Conservation (phyloP, 2,113 vertebrate species). For the Coracopsis vasa region DNA sequence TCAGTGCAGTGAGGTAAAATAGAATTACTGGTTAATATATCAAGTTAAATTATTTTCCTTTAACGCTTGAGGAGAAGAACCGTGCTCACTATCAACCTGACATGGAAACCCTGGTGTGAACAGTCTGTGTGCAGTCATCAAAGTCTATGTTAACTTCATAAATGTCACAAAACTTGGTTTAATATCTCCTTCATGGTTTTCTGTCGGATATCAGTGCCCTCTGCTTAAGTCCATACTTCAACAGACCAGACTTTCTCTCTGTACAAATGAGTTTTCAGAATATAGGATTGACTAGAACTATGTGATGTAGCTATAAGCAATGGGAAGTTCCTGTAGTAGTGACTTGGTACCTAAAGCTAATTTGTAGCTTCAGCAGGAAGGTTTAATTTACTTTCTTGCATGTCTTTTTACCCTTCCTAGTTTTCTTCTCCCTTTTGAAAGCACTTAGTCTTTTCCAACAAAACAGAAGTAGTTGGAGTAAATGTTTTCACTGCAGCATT, state of each 20-base stretch:
- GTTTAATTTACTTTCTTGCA: neutral
- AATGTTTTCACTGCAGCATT: neutral
- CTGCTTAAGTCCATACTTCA: fast-evolving
- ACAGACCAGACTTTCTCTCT: too few relatives aligned
- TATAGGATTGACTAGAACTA: fast-evolving
- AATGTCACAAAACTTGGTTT: neutral
- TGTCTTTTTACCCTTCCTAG: neutral
- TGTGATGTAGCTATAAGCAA: neutral
- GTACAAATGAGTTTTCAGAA: fast-evolving
- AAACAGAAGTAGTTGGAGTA: neutral
- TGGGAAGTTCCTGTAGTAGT: neutral
- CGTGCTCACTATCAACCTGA: neutral
- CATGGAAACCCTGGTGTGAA: fast-evolving
- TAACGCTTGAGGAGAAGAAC: neutral
- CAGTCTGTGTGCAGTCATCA: neutral
- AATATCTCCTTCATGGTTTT: neutral
- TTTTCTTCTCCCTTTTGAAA: neutral
- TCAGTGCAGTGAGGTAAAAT: neutral
- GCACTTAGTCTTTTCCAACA: neutral
- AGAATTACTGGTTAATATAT: neutral
- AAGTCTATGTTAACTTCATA: neutral
- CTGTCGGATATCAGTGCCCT: neutral
- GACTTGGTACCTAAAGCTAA: neutral
- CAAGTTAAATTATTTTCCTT: neutral
- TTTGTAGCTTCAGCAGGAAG: neutral